Percentiles rank a stretch among this genome's conserved stretches.
These are phyloP conservation scores for Rhinogobius similis DNA, from an alignment of 2,113 vertebrate genomes.

Conservation along the genomic window DNA sequence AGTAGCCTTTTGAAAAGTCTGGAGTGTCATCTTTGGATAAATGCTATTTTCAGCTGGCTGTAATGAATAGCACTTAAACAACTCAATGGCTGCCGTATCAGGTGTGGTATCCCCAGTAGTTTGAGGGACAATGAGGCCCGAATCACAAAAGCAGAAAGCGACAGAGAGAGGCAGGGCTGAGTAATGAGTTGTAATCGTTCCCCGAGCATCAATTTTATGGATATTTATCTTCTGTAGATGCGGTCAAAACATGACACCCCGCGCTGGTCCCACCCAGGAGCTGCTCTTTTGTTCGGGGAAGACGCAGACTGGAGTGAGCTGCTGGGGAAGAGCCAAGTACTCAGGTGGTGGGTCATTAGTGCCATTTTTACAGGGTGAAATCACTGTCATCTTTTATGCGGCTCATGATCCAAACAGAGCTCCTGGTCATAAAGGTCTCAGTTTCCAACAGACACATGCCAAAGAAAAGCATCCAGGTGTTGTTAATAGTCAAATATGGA, in stretches of 20 bases:
- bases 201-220: conserved; percentile 45
- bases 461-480: neutral
- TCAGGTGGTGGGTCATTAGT: conserved; percentile 41
- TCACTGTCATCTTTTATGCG: conserved; percentile 62
- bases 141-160: conserved; percentile 60
- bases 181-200: conserved; percentile 65
- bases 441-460: conserved; percentile 35
- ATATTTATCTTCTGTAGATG: conserved; percentile 43
- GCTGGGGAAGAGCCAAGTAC: conserved; percentile 39
- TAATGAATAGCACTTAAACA: conserved; percentile 69
- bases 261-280: conserved; percentile 44
- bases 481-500: neutral
- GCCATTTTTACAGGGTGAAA: conserved; percentile 51
- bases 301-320: conserved; percentile 29
- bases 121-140: conserved; percentile 58
- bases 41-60: conserved; percentile 56
- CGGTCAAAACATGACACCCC: conserved; percentile 47
- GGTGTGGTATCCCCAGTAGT: conserved; percentile 64
- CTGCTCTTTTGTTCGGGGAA: conserved; percentile 33
- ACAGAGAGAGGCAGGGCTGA: conserved; percentile 49
- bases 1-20: conserved; percentile 56
- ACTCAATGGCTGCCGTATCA: conserved; percentile 60
- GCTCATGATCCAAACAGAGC: conserved; percentile 33
- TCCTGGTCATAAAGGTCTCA: conserved; percentile 42
- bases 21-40: conserved; percentile 62